These are phyloP conservation scores for Dipodomys ordii DNA, from an alignment of 2,113 vertebrate genomes.

Conservation along the genomic window DNA sequence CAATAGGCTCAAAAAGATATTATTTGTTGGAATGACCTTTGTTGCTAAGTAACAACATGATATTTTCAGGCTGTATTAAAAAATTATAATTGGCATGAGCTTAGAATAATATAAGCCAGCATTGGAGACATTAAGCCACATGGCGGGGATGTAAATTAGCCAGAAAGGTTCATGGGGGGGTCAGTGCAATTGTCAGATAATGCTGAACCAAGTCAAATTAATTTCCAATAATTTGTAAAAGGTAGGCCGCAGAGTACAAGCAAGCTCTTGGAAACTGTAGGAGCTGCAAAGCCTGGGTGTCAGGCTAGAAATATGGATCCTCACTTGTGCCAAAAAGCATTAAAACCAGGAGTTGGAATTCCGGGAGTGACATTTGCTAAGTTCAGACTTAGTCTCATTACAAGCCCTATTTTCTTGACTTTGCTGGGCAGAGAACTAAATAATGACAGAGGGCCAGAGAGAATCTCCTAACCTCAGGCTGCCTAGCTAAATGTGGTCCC, in stretches of 20 bases:
- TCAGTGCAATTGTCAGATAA: constrained; percentile 82
- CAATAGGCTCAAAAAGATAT: constrained; percentile 67
- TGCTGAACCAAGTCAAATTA: constrained; percentile 84
- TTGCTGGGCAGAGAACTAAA: constrained; percentile 79
- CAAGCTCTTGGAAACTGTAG: constrained; percentile 66
- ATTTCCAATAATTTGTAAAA: constrained; percentile 77
- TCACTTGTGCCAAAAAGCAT: constrained; percentile 72
- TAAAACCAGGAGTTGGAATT: constrained; percentile 66
- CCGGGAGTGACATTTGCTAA: constrained; percentile 71
- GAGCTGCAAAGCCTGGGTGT: constrained; percentile 63
- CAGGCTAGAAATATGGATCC: constrained; percentile 74
- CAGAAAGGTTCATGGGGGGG: constrained; percentile 74
- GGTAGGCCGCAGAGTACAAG: constrained; percentile 68
- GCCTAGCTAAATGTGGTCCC: constrained; percentile 39
- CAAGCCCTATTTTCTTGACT: constrained; percentile 65
- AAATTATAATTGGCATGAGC: constrained; percentile 81
- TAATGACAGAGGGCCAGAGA: constrained; percentile 54
- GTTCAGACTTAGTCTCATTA: constrained; percentile 65
- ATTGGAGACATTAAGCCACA: constrained; percentile 75
- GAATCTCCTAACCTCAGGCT: constrained; percentile 24
- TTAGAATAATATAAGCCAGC: constrained; percentile 80
- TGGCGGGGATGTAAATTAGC: constrained; percentile 80
- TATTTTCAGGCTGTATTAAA: constrained; percentile 81
- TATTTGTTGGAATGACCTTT: constrained; percentile 81
- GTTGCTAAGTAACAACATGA: constrained; percentile 83